Conservation (phyloP, 2,113 vertebrate species). For the Tragulus kanchil region DNA sequence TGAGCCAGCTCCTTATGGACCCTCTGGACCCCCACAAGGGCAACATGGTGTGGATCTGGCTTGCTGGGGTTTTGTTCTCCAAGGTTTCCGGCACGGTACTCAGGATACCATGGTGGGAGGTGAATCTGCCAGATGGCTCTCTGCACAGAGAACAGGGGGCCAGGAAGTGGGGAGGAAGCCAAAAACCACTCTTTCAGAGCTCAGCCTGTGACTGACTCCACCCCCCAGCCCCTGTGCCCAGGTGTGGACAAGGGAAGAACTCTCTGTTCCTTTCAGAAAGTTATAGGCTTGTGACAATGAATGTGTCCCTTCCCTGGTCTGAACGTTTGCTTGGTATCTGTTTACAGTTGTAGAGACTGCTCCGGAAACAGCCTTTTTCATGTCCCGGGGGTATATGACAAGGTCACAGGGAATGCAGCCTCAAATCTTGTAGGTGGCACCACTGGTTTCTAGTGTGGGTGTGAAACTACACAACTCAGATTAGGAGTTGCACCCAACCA, state of each 20-base stretch:
- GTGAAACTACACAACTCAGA: background rate
- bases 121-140: background rate
- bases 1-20: background rate
- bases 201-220: background rate
- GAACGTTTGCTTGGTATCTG: background rate
- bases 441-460: background rate
- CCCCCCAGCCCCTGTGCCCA: fast-evolving
- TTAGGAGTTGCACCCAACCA: background rate
- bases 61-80: background rate
- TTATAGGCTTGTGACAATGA: background rate
- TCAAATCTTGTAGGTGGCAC: background rate
- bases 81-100: fast-evolving
- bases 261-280: background rate
- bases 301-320: background rate
- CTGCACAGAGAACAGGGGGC: background rate
- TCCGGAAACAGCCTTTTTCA: background rate
- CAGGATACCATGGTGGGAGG: background rate
- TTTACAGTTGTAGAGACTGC: background rate
- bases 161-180: background rate
- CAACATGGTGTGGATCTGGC: background rate
- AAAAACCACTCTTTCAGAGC: background rate
- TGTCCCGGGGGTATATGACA: background rate
- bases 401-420: background rate
- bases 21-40: background rate
- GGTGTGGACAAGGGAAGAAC: background rate